Evolutionary conservation across 64 coral and sea anemone species (phyloP), one percentile per base, ranked within the genome.

Genomic region (Montipora cactus): DNA sequence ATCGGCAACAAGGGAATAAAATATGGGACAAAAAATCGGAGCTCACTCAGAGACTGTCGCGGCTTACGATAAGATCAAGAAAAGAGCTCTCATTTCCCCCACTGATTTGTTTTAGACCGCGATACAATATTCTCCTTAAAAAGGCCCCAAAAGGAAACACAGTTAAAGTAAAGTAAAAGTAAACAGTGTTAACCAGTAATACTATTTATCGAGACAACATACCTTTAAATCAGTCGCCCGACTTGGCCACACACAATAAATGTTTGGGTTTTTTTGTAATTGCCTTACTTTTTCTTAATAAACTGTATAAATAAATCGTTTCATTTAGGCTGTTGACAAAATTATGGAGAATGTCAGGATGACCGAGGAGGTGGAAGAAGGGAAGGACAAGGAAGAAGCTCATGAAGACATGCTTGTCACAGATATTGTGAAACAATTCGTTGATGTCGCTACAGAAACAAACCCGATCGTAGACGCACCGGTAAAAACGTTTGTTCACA

Each of bases 261-360:
- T 7, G 9, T 55, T 55, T 55, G 52, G 13, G 13, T 20, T 14
- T 14, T 20, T 20, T 14, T 8, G 10, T 69, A 28, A 28, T 18
- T 18, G 67, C n/a, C n/a, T 69, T 69, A 14, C 5, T 15, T 5
- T 20, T 20, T 20, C 16, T 18, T 15, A 18, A 4, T 20, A 76
- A 47, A 5, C 28, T 28, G 12, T 28, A 76, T 25, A 28, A 28
- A 28, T 47, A 78, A 80, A 80, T 80, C 10, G 22, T 58, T 80
- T 58, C 55, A 57, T 23, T 57, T 78, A 80, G 78, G 51, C 23
- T 58, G 78, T 80, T 80, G 51, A 80, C 7, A 80, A 80, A 53
- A 80, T 80, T 58, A 80, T 57, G 78, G 49, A 59, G 52, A 80
- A 23, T 15, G 16, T 19, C 0, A 59, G 7, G 77, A 49, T 49